A percentile compares a stretch with the other conserved stretches of the same genome.
These are phyloP conservation scores for Grammomys dolichurus DNA, from an alignment of 2,113 vertebrate species.

Conservation along the genomic window DNA sequence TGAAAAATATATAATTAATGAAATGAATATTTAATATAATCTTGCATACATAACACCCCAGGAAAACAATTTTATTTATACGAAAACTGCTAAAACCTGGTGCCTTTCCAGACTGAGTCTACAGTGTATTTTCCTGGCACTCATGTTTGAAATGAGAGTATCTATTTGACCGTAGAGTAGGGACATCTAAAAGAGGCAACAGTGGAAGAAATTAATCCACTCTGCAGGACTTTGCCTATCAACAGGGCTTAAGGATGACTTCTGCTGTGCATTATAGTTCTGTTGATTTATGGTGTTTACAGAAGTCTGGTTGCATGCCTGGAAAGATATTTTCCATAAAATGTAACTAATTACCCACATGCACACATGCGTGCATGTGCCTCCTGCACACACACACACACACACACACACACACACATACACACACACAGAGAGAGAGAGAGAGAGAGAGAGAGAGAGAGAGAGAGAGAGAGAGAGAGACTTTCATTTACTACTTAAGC, in stretches of 20 bases:
- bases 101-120: background rate
- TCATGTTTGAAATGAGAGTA: background rate
- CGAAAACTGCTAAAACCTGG: background rate
- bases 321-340: constrained; percentile 43
- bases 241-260: constrained; percentile 28
- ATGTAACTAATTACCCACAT: background rate
- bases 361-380: background rate
- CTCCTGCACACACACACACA: background rate
- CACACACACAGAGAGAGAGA: background rate
- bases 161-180: background rate
- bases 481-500: background rate
- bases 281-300: constrained; percentile 51
- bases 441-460: too few relatives aligned
- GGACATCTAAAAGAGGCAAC: background rate
- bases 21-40: background rate
- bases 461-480: too few relatives aligned
- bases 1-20: constrained; percentile 11
- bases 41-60: background rate
- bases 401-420: background rate
- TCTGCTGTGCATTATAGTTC: background rate
- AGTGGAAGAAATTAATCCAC: background rate
- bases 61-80: background rate
- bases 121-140: accelerated
- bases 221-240: background rate
- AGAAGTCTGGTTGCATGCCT: background rate